Evolutionary conservation across 2,888 invertebrate genomes (phyloP).

Genomic region (Tyria jacobaeae): DNA sequence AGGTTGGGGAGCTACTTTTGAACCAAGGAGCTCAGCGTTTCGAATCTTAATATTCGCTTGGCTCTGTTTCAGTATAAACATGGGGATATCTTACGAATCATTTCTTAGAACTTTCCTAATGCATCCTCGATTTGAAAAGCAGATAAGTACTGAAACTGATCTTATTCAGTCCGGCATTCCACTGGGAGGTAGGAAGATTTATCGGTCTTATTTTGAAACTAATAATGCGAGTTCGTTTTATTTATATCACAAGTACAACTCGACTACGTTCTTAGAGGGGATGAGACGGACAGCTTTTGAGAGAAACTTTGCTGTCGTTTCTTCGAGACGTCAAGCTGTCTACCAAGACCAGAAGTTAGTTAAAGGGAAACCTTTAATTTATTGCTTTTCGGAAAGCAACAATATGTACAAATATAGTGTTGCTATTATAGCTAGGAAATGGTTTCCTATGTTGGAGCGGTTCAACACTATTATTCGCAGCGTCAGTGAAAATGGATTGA

Average conservation of each 20-base stretch:
- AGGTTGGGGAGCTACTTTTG: conserved; percentile 78
- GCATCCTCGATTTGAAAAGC: conserved; percentile 83
- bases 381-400: conserved; percentile 79
- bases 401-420: conserved; percentile 83
- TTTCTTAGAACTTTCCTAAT: conserved; percentile 83
- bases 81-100: conserved; percentile 83
- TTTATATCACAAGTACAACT: conserved; percentile 81
- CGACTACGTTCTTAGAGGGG: conserved; percentile 75
- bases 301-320: conserved; percentile 79
- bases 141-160: conserved; percentile 79
- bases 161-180: conserved; percentile 77
- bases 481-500: conserved; percentile 81
- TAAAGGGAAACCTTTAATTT: conserved; percentile 74
- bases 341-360: conserved; percentile 80
- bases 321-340: conserved; percentile 78
- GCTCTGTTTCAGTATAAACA: conserved; percentile 82
- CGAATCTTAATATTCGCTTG: conserved; percentile 78
- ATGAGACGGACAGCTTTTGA: conserved; percentile 71
- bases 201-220: conserved; percentile 82
- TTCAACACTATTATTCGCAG: conserved; percentile 81
- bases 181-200: conserved; percentile 81
- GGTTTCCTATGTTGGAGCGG: conserved; percentile 79
- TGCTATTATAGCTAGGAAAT: conserved; percentile 77
- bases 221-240: conserved; percentile 81
- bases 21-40: conserved; percentile 74